Conservation (phyloP, 2,113 vertebrate genomes). For the Thunnus maccoyii region DNA sequence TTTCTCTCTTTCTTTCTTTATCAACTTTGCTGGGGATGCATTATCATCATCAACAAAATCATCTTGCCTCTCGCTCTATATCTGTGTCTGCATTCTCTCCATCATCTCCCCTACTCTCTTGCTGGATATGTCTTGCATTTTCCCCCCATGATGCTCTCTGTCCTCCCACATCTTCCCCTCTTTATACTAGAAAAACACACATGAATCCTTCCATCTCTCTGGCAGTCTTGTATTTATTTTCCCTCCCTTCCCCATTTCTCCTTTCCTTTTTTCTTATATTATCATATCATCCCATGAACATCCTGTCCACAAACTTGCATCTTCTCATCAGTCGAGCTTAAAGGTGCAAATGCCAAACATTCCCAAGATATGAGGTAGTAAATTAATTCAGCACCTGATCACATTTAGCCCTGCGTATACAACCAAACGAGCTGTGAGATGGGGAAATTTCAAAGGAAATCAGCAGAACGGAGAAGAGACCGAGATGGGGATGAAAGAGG, state of each 20-base stretch:
- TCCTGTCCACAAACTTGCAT: neutral
- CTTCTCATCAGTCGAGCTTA: constrained; percentile 2
- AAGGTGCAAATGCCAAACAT: neutral
- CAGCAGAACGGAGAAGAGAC: neutral
- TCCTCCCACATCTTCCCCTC: constrained; percentile 29
- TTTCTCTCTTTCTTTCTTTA: constrained; percentile 49
- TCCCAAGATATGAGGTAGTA: neutral
- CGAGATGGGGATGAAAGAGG: neutral
- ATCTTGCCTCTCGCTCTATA: constrained; percentile 4
- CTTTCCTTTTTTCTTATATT: neutral
- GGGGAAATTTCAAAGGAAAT: constrained; percentile 7
- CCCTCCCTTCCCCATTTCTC: neutral
- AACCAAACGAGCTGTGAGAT: constrained; percentile 30
- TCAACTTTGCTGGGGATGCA: constrained; percentile 48
- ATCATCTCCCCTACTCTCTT: constrained; percentile 1
- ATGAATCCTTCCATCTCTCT: constrained; percentile 6
- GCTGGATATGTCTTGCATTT: neutral
- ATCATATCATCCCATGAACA: neutral
- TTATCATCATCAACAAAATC: constrained; percentile 41
- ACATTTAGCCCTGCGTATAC: neutral
- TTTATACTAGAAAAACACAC: constrained; percentile 8
- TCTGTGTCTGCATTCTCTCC: constrained; percentile 11
- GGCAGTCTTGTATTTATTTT: constrained; percentile 20
- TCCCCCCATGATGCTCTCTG: constrained; percentile 4
- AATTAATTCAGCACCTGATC: constrained; percentile 34